A percentile compares a stretch with the other conserved stretches of the same genome.
These are phyloP conservation scores for Calliopum simillimum DNA, from an alignment of 2,888 invertebrate species.

Conservation along the genomic window DNA sequence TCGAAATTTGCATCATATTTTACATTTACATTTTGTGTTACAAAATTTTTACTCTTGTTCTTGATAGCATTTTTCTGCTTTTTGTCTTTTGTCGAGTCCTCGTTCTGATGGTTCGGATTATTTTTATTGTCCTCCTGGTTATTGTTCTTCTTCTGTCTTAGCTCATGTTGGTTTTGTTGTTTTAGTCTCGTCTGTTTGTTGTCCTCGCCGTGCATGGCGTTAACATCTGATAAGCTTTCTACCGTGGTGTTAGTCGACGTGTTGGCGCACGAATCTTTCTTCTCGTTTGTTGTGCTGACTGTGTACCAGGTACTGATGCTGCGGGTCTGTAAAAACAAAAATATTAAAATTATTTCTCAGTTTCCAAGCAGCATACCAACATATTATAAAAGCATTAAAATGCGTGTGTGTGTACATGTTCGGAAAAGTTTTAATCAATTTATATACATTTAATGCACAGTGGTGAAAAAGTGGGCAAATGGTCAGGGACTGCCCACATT, in stretches of 20 bases:
- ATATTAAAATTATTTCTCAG: slow-evolving; percentile 9
- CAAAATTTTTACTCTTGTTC: slow-evolving; percentile 4
- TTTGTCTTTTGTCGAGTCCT: slow-evolving; percentile 23
- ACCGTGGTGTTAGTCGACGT: slow-evolving; percentile 64
- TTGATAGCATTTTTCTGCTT: slow-evolving; percentile 1
- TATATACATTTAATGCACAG: too few relatives aligned
- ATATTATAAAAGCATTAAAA: too few relatives aligned
- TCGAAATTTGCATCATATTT: neutral
- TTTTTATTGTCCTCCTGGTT: slow-evolving; percentile 35
- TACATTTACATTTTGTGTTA: neutral
- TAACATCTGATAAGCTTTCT: slow-evolving; percentile 54
- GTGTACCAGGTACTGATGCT: slow-evolving; percentile 55
- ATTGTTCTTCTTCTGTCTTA: slow-evolving; percentile 35
- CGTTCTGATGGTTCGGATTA: slow-evolving; percentile 26
- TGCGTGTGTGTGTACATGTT: too few relatives aligned
- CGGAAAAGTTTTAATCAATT: too few relatives aligned
- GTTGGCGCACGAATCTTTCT: slow-evolving; percentile 61
- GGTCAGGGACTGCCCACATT: too few relatives aligned
- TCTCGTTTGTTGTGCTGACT: slow-evolving; percentile 55
- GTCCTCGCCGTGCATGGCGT: slow-evolving; percentile 49
- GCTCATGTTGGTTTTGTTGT: slow-evolving; percentile 31
- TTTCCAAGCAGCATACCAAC: too few relatives aligned
- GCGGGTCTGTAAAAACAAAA: slow-evolving; percentile 53
- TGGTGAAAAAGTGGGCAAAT: too few relatives aligned
- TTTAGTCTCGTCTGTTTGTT: slow-evolving; percentile 44